Evolutionary conservation across 2,113 vertebrate species (phyloP), one percentile per base, ranked within the genome.

Genomic region (Barnardius zonarius): DNA sequence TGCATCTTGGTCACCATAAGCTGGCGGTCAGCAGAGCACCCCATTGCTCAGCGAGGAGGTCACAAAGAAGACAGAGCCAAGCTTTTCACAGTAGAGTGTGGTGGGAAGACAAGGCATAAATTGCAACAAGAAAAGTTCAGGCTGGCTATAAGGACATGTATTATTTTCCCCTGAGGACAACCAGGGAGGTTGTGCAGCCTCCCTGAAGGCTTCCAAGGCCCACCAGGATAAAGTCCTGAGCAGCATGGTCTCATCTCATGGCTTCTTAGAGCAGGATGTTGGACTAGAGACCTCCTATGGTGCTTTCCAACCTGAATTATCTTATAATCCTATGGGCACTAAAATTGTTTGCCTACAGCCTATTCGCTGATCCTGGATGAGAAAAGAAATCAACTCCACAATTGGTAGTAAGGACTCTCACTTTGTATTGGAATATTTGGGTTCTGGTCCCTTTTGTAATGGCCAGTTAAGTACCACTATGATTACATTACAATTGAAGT

Each of bases 1-100:
- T 69, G 17, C n/a, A n/a, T 39, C 25, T 91, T 35, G 43, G 37
- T 51, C 69, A 78, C 31, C 74, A 73, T 20, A 70, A 61, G 19
- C 1, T 11, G 17, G 27, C 3, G 1, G 22, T 69, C 57, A 95
- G 33, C 44, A 83, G 72, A 83, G 9, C 18, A 59, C 17, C 3
- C 23, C 2, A 1, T 7, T 75, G 22, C 13, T 88, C 57, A 46
- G n/a, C 0, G 3, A 76, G 54, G 43, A 74, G 13, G 25, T 48
- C 23, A n/a, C 7, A 15, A 75, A 35, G 14, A 73, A 52, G 25
- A 75, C 5, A 79, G 46, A 84, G 31, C 13, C 51, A 78, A 54
- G 23, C 14, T 81, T 51, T 81, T 33, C 54, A 57, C 12, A 54
- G 46, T 16, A 9, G 13, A 43, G 16, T 4, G 4, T 11, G 3